Evolutionary conservation across 1,140 invertebrate genomes (phyloP).

Genomic region (Vanessa atalanta): DNA sequence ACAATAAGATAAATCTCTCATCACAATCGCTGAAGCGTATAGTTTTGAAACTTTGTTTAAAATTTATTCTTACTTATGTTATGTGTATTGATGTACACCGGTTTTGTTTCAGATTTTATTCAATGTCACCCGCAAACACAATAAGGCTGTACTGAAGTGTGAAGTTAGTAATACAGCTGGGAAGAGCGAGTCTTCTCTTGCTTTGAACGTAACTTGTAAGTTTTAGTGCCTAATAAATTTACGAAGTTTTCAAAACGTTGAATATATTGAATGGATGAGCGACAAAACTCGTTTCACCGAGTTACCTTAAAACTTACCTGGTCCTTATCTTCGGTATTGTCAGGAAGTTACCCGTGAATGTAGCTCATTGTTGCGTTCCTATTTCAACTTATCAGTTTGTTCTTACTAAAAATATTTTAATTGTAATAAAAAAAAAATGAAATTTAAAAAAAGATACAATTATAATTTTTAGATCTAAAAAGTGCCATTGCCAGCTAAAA

Average conservation of each 20-base stretch:
- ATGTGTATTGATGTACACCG: background rate
- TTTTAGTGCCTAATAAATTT: slow-evolving; percentile 22
- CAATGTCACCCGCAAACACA: slow-evolving; percentile 90
- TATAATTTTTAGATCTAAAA: too few species aligned
- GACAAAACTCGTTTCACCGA: background rate
- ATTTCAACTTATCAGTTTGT: background rate
- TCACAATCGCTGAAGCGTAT: too few species aligned
- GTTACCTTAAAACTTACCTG: background rate
- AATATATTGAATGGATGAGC: slow-evolving; percentile 2
- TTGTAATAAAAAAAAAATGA: too few species aligned
- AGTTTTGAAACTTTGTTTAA: too few species aligned
- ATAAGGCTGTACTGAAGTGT: slow-evolving; percentile 94
- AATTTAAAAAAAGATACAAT: too few species aligned
- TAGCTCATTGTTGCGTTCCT: background rate
- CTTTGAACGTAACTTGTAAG: slow-evolving; percentile 94
- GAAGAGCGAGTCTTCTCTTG: slow-evolving; percentile 91
- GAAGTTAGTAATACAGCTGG: slow-evolving; percentile 95
- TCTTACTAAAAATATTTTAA: too few species aligned
- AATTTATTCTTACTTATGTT: background rate
- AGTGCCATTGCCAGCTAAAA: too few species aligned
- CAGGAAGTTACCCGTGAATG: background rate
- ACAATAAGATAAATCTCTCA: too few species aligned
- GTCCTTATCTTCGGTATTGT: background rate
- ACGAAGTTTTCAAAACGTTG: background rate
- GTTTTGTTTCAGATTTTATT: slow-evolving; percentile 83